Conservation (phyloP, 2,797 vertebrate species). For the Crenuchus spilurus region DNA sequence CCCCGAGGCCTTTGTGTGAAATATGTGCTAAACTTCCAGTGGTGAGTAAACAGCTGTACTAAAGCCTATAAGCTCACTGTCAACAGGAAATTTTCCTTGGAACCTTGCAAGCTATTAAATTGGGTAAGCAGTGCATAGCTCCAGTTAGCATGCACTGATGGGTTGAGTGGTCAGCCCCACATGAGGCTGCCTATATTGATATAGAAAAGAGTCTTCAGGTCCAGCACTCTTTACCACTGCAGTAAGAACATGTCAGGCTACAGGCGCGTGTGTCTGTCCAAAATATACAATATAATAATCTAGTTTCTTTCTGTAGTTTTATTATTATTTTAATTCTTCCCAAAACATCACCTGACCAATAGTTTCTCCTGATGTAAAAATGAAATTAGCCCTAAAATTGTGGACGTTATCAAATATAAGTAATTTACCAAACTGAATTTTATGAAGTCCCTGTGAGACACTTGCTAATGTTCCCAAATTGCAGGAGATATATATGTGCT, state of each 20-base stretch:
- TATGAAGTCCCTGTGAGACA: background rate
- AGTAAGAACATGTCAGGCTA: background rate
- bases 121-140: background rate
- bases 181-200: conserved; percentile 39
- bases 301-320: background rate
- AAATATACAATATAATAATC: background rate
- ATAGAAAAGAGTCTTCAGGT: conserved; percentile 17
- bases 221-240: background rate
- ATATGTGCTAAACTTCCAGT: too few relatives aligned
- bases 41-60: too few relatives aligned
- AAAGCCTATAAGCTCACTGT: too few relatives aligned
- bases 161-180: background rate
- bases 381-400: conserved; percentile 22
- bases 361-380: conserved; percentile 1
- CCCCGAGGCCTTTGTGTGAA: too few relatives aligned
- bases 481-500: background rate
- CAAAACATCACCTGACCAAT: background rate
- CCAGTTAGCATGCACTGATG: background rate
- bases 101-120: background rate
- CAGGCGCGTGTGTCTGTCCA: background rate
- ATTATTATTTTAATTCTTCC: conserved; percentile 2
- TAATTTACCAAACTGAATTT: conserved; percentile 15
- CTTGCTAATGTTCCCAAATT: conserved; percentile 6
- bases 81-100: background rate
- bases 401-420: conserved; percentile 13